These are phyloP conservation scores for Chelonia mydas DNA, from an alignment of 2,797 vertebrate genomes.

Conservation along the genomic window DNA sequence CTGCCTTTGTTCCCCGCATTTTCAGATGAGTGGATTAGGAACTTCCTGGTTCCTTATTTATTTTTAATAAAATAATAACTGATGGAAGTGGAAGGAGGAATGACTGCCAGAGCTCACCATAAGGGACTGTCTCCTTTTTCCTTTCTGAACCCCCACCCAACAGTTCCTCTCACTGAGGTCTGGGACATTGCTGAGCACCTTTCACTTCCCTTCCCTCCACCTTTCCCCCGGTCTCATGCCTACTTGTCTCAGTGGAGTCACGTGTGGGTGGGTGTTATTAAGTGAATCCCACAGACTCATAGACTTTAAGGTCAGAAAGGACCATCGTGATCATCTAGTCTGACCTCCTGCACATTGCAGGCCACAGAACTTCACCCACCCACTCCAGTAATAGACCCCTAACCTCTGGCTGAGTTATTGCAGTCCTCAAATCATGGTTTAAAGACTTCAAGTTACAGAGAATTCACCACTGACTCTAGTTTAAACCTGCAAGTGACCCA, in stretches of 20 bases:
- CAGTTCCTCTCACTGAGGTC: neutral
- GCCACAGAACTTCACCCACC: too few relatives aligned
- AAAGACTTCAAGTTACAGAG: too few relatives aligned
- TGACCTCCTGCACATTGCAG: too few relatives aligned
- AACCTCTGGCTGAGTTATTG: too few relatives aligned
- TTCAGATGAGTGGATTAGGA: neutral
- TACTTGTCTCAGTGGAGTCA: neutral
- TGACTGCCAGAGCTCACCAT: neutral
- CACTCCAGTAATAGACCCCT: too few relatives aligned
- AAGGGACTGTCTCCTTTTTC: neutral
- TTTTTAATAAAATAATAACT: constrained; percentile 36
- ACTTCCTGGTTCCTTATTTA: constrained; percentile 51
- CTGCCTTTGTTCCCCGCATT: constrained; percentile 10
- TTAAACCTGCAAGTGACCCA: too few relatives aligned
- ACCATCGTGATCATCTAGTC: too few relatives aligned
- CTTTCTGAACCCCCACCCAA: neutral
- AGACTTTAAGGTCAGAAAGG: too few relatives aligned
- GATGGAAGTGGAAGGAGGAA: neutral
- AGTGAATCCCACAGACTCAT: neutral
- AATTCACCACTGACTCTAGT: too few relatives aligned
- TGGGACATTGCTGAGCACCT: neutral
- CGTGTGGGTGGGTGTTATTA: neutral
- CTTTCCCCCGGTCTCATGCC: neutral
- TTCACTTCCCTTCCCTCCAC: neutral
- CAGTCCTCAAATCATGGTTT: too few relatives aligned